These are phyloP conservation scores for Alviniconcha strummeri DNA, from an alignment of 2,888 invertebrate genomes.

Conservation along the genomic window DNA sequence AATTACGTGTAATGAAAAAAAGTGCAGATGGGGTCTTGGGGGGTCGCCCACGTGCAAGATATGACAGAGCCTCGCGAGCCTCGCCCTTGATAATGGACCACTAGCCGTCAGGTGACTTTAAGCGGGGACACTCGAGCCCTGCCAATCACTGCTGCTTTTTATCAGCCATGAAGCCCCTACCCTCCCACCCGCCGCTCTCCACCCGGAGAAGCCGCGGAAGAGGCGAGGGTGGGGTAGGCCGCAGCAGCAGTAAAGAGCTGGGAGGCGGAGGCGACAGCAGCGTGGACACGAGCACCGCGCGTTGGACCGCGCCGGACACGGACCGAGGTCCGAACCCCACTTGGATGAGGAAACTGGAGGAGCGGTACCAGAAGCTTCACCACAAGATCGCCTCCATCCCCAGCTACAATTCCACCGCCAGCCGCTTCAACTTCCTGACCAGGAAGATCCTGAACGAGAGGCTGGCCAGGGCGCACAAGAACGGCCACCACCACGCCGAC, in stretches of 20 bases:
- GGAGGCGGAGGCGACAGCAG: not conserved
- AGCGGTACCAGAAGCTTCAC: slow-evolving; percentile 63
- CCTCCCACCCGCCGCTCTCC: slow-evolving; percentile 10
- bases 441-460: slow-evolving; percentile 2
- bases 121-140: not conserved
- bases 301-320: not conserved
- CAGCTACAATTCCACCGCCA: slow-evolving; percentile 3
- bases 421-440: slow-evolving; percentile 11
- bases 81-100: not conserved
- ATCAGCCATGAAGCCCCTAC: slow-evolving; percentile 13
- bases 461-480: slow-evolving; percentile 14
- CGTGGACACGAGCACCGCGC: not conserved
- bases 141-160: not conserved
- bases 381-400: slow-evolving; percentile 53
- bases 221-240: not conserved
- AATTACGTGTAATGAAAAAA: too few species aligned
- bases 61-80: not conserved
- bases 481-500: not conserved
- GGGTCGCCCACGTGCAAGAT: too few species aligned
- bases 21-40: too few species aligned
- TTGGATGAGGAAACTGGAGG: slow-evolving; percentile 33
- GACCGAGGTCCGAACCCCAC: not conserved
- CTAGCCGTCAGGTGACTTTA: not conserved
- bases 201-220: not conserved
- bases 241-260: not conserved